Base-by-base conservation (phyloP, 2,797 vertebrate genomes). In the Darevskia nairensis region DNA sequence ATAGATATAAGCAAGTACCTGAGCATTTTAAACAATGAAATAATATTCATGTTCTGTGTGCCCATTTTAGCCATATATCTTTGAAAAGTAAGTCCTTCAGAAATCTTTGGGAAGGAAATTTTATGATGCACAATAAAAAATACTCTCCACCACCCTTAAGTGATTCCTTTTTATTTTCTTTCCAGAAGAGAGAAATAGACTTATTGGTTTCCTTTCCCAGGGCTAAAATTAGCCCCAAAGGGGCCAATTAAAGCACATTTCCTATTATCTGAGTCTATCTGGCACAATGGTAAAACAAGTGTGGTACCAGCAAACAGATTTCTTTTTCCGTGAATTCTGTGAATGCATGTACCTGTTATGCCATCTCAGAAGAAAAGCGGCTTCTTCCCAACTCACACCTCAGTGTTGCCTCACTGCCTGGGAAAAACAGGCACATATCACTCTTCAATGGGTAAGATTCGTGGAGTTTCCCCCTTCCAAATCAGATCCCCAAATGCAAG, bases 1-100 rank as follows among this genome's bases (percentile, higher is more conserved):
- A 39, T 88, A 91, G 89, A 21, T 80, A 78, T 10, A 84, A 90
- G 76, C 41, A 59, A 4, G 86, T 89, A 91, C 5, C 8, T 35
- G 1, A 46, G 27, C 29, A 7, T 35, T 27, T 35, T 74, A 84
- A 84, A 44, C 35, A 66, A 68, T 68, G 25, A 82, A 82, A 17
- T 1, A 84, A 50, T 25, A 25, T 23, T 32, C n/a, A 32, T 25
- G 32, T 55, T 59, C n/a, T 72, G 6, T 75, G n/a, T 68, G 17
- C 15, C 64, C 61, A 68, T 68, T 44, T 82, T 13, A 55, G 35
- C 50, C 21, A 27, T 8, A 74, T 55, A 27, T 55, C 23, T 59
- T 55, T 84, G 46, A 27, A 84, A 82, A 8, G 3, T 11, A 55
- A 55, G 2, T 32, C 3, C 25, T 68, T n/a, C 81, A 68, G 27